Evolutionary conservation across 2,797 vertebrate species (phyloP), one percentile per base, ranked within the genome.

Genomic region (Artibeus lituratus): DNA sequence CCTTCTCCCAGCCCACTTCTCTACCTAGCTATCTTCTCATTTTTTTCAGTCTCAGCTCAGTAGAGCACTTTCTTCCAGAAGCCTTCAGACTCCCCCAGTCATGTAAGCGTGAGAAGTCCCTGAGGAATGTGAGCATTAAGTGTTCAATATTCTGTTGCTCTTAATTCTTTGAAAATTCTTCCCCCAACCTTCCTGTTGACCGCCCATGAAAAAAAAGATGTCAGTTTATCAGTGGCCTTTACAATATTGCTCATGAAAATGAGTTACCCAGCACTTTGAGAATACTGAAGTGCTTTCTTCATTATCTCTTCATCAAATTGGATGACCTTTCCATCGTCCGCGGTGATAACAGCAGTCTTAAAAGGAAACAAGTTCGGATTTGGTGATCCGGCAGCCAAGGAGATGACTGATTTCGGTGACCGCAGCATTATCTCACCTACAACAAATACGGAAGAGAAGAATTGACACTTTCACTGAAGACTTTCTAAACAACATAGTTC

Each of bases 241-340:
- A 69, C 10, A 65, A 14, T 24, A 72, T 1, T 55, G 65, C 39
- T 89, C 24, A 10, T 70, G 62, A 89, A 88, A 92, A 77, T 18
- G 29, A 90, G 59, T 67, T 98, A 99, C 99, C 99, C 99, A 5
- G 94, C 97, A 57, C 99, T 99, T 44, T 98, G 96, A 0, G 99
- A 99, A 98, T 99, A 99, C 97, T 99, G 99, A 81, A 99, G 98
- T 3, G 99, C 99, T 97, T 98, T 99, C 98, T 99, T 99, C 99
- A 99, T 99, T 22, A 95, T 9, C 1, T 97, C 81, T 93, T 99
- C 98, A 3, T 98, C 98, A 88, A 99, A 99, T 12, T 97, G 98
- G 95, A 99, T 14, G 3, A 96, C 72, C 2, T 94, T 97, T 59
- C 99, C 99, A 42, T 98, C 97, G 97, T 98, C 99, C 96, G 99